Evolutionary conservation across 2,113 vertebrate species (phyloP).

Genomic region (Garra rufa): DNA sequence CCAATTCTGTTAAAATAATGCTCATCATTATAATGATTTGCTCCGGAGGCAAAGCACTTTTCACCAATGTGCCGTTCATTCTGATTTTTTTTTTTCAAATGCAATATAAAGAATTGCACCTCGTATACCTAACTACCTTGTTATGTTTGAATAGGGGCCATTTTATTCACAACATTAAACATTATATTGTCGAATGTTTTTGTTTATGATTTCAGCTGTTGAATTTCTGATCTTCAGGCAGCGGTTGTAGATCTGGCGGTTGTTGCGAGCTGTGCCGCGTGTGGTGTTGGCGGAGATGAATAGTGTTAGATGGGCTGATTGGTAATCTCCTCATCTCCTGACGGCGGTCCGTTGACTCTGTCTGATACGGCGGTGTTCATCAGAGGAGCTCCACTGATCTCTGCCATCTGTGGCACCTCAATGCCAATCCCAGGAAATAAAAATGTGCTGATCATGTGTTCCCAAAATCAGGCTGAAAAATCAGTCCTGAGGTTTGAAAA

Average conservation of each 20-base stretch:
- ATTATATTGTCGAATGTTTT: neutral
- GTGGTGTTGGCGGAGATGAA: constrained; percentile 64
- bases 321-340: constrained; percentile 66
- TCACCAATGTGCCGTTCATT: neutral
- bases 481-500: constrained; percentile 32
- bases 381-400: constrained; percentile 63
- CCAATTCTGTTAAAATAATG: constrained; percentile 29
- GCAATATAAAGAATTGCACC: constrained; percentile 16
- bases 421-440: constrained; percentile 56
- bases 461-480: constrained; percentile 44
- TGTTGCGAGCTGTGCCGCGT: constrained; percentile 38
- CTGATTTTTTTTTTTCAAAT: neutral
- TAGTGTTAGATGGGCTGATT: constrained; percentile 57
- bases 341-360: constrained; percentile 58
- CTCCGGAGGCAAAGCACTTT: constrained; percentile 2
- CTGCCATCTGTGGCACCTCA: constrained; percentile 34
- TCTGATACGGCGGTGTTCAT: constrained; percentile 60
- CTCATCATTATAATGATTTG: constrained; percentile 23
- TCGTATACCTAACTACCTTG: constrained; percentile 2
- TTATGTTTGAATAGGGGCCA: constrained; percentile 1
- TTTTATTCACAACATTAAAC: constrained; percentile 7
- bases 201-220: neutral
- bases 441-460: constrained; percentile 43
- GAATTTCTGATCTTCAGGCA: neutral
- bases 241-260: constrained; percentile 6